A percentile compares a stretch with the other conserved stretches of the same genome.
These are phyloP conservation scores for Xenops minutus DNA, from an alignment of 2,797 vertebrate species.

Conservation along the genomic window DNA sequence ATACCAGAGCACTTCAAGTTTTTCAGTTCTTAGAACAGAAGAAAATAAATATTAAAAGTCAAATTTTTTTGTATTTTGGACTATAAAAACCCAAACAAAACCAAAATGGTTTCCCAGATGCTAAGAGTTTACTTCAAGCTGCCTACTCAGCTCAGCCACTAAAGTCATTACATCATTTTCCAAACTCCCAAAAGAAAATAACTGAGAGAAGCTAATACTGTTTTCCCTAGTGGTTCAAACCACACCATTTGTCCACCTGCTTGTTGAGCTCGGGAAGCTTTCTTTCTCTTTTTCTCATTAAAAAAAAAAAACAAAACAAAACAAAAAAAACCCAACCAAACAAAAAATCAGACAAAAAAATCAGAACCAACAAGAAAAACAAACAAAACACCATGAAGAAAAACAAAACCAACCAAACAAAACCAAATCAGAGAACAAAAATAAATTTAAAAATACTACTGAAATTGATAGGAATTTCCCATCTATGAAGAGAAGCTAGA, in stretches of 20 bases:
- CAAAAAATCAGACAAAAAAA: background rate
- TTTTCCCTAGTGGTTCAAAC: background rate
- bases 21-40: background rate
- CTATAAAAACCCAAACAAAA: background rate
- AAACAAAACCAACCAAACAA: background rate
- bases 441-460: background rate
- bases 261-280: background rate
- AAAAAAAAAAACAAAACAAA: background rate
- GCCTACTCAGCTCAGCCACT: background rate
- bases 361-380: background rate
- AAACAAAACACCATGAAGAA: background rate
- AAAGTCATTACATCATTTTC: background rate
- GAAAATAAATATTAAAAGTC: background rate
- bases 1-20: background rate
- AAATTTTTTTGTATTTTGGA: background rate
- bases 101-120: background rate
- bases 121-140: background rate
- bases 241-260: background rate
- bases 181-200: background rate
- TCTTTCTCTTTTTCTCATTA: background rate
- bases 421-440: background rate
- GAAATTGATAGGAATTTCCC: background rate
- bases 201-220: background rate
- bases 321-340: background rate
- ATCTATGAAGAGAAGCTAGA: background rate